Conservation (phyloP, 1,140 invertebrate genomes). For the Caerostris extrusa region DNA sequence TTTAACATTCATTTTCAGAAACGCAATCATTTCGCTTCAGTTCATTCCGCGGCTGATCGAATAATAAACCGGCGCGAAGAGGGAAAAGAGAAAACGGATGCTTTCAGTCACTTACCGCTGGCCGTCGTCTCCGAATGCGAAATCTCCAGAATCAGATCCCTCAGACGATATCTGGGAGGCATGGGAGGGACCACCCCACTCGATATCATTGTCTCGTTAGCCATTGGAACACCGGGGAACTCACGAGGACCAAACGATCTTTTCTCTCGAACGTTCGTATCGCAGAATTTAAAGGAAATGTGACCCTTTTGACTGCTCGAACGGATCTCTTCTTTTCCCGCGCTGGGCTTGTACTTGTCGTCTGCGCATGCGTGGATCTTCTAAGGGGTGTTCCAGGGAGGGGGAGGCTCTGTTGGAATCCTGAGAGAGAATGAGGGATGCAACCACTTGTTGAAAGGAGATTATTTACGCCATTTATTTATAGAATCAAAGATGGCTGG, state of each 20-base stretch:
- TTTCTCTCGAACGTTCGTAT: not conserved
- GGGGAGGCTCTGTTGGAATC: not conserved
- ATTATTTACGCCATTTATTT: not conserved
- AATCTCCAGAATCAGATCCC: slow-evolving; percentile 89
- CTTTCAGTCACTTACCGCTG: slow-evolving; percentile 85
- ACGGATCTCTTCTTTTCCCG: slow-evolving; percentile 37
- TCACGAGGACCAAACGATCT: slow-evolving; percentile 2
- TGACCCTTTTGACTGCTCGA: slow-evolving; percentile 4
- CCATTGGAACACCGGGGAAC: not conserved
- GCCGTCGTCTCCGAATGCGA: slow-evolving; percentile 89
- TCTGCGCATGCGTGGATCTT: not conserved
- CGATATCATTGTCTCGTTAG: slow-evolving; percentile 37
- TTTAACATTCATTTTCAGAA: too few relatives aligned
- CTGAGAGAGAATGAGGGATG: not conserved
- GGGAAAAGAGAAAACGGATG: not conserved
- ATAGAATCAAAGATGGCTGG: not conserved
- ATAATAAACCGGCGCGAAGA: not conserved
- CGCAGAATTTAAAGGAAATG: slow-evolving; percentile 6
- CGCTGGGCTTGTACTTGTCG: not conserved
- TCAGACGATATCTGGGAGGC: slow-evolving; percentile 87
- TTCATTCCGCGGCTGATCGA: too few relatives aligned
- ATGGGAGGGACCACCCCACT: slow-evolving; percentile 79
- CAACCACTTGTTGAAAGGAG: slow-evolving; percentile 32
- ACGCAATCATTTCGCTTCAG: too few relatives aligned
- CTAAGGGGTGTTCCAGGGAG: not conserved